Evolutionary conservation across 2,888 invertebrate species (phyloP), one percentile per base, ranked within the genome.

Genomic region (Muscina levida): DNA sequence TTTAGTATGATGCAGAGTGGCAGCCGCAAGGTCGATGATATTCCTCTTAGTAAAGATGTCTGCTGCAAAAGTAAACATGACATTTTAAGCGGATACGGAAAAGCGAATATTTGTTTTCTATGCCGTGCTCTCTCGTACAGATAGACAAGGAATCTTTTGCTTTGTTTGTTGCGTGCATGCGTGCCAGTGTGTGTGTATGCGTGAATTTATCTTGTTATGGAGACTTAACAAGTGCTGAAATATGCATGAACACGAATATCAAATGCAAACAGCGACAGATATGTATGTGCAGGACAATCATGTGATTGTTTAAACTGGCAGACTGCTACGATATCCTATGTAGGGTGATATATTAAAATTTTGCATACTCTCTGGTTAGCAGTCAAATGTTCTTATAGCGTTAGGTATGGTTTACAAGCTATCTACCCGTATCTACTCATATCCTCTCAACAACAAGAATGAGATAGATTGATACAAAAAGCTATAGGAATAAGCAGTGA

Each of bases 201-300:
- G n/a, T n/a, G n/a, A n/a, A n/a, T n/a, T n/a, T n/a, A 5, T 8
- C 1, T 48, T 48, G 48, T 48, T 59, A 19, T 17, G 5, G 11
- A 31, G 39, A 59, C 5, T 59, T 37, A 39, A 37, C 26, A 57
- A 31, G 57, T 57, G 57, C 31, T 57, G 57, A 57, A 57, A 57
- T 57, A 57, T 57, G 37, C 57, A 57, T 31, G 5, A 37, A 37
- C 57, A 37, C 37, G 57, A 57, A 57, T 57, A 17, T 1, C 15
- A 46, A 57, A 57, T 57, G 57, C 13, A 31, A 57, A 57, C 26
- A 1, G 1, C n/a, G n/a, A 46, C 26, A 15, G 15, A 31, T 31
- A 15, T 1, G 24, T 57, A 15, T 31, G 26, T n/a, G 46, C n/a
- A 42, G 17, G 15, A 15, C 46, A 46, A 46, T 46, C 46, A 46